These are phyloP conservation scores for Sycobia sp. DNA, from an alignment of 1,140 invertebrate species.

Conservation along the genomic window DNA sequence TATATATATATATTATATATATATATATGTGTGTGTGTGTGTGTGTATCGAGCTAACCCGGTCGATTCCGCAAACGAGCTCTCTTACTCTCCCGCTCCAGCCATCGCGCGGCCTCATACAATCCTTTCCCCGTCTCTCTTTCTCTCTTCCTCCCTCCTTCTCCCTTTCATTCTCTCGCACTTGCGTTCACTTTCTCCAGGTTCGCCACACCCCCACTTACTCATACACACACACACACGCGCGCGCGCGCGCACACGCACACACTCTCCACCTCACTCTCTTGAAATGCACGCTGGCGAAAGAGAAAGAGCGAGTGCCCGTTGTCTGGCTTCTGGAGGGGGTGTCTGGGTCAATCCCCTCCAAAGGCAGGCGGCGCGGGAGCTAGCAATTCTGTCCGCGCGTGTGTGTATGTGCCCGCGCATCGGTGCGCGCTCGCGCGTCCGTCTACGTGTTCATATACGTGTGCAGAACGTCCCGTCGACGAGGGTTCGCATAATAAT, in stretches of 20 bases:
- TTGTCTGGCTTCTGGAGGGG: slow-evolving; percentile 48
- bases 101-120: neutral
- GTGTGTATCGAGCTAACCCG: too few species aligned
- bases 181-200: slow-evolving; percentile 10
- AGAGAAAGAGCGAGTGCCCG: slow-evolving; percentile 3
- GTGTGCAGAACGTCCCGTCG: neutral
- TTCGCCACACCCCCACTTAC: neutral
- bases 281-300: slow-evolving; percentile 12
- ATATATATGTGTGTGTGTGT: too few species aligned
- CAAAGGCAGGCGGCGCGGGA: slow-evolving; percentile 36
- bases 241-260: neutral
- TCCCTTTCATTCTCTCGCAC: slow-evolving; percentile 8
- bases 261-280: neutral
- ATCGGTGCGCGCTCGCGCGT: too few species aligned
- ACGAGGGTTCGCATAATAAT: slow-evolving; percentile 47
- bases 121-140: neutral
- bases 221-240: neutral
- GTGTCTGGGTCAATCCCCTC: slow-evolving; percentile 63
- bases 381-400: too few species aligned
- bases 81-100: neutral
- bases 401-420: too few species aligned
- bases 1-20: too few species aligned
- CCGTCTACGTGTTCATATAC: too few species aligned
- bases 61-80: too few species aligned
- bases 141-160: neutral